Evolutionary conservation across 2,888 invertebrate species (phyloP), one percentile per base, ranked within the genome.

Genomic region (Brachypterus glaber): DNA sequence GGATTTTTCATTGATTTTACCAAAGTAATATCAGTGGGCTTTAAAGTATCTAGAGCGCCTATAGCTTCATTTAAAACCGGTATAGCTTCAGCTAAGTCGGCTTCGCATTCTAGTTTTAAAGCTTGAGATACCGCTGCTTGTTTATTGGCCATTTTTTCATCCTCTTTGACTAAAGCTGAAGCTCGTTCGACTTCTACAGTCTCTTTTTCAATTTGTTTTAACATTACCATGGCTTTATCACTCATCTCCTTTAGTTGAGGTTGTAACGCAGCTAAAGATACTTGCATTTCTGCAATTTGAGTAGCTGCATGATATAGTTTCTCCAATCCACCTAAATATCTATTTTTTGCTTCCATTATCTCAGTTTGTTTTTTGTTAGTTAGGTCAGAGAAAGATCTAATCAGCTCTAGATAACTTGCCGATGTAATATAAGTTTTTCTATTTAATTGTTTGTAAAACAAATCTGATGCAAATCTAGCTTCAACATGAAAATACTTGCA

Each of bases 1-100:
- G 89, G 89, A 67, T 82, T 86, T 66, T 87, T 87, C 88, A 89
- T 89, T 2, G 87, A 81, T 63, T 88, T 89, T 0, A 89, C 86
- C 44, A 88, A 73, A 0, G 85, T 83, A 44, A 89, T 86, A 60
- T 90, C 89, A 26, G 76, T 72, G 12, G 88, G 86, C 66, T 88
- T 90, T 33, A 91, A 69, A 1, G 87, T 88, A 59, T 90, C 84
- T 37, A 91, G 69, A 31, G 90, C 87, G 48, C 76, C 72, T 45
- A 77, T 70, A 4, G 79, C 79, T 52, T 78, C 80, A 64, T 87
- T 83, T 39, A 90, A 70, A 54, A 86, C 81, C 3, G 90, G 90
- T 45, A 90, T 73, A 4, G 89, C 89, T 52, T 83, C 75, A 1
- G 92, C 91, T 52, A 96, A 72, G 66, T 95, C 93, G 39, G 86